phyloP scores from a whole-genome alignment of 1,140 invertebrate species.

The Drosophila equinoxialis region DNA sequence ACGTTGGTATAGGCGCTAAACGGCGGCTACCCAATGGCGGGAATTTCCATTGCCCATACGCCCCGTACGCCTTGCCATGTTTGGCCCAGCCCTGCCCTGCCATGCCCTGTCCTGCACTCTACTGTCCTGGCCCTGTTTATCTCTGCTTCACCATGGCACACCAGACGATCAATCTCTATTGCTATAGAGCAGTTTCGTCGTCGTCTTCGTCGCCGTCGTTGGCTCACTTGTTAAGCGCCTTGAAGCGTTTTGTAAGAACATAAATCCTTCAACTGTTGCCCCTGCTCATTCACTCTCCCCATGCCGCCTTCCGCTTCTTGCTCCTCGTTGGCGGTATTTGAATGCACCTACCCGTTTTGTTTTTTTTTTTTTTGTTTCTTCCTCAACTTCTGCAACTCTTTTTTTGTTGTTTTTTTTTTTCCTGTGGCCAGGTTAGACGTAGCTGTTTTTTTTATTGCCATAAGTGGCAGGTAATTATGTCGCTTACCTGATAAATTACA shows the following conservation, averaged over 20 bases:
- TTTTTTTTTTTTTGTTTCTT: background rate
- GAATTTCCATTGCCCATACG: slow-evolving; percentile 76
- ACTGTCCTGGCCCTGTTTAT: slow-evolving; percentile 12
- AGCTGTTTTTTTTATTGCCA: slow-evolving; percentile 72
- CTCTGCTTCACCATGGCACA: background rate
- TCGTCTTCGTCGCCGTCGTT: slow-evolving; percentile 29
- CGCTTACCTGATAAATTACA: slow-evolving; percentile 82
- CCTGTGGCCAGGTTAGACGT: slow-evolving; percentile 20
- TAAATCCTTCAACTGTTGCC: slow-evolving; percentile 78
- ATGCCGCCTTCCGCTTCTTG: background rate
- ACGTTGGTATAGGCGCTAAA: slow-evolving; percentile 61
- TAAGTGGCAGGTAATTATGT: slow-evolving; percentile 83
- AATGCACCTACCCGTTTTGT: slow-evolving; percentile 48
- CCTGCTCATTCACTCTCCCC: slow-evolving; percentile 12
- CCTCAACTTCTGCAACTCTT: slow-evolving; percentile 21
- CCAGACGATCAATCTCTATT: slow-evolving; percentile 71
- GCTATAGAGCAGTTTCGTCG: slow-evolving; percentile 31
- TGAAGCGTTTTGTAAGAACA: slow-evolving; percentile 78
- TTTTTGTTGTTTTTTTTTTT: background rate
- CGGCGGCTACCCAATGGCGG: slow-evolving; percentile 65
- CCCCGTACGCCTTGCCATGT: slow-evolving; percentile 44
- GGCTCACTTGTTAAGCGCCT: slow-evolving; percentile 78
- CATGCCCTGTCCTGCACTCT: background rate
- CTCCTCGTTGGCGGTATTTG: slow-evolving; percentile 61
- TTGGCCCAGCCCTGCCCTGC: background rate